phyloP scores from a whole-genome alignment of 2,797 vertebrate genomes.

The Mormyrus proboscirostris region DNA sequence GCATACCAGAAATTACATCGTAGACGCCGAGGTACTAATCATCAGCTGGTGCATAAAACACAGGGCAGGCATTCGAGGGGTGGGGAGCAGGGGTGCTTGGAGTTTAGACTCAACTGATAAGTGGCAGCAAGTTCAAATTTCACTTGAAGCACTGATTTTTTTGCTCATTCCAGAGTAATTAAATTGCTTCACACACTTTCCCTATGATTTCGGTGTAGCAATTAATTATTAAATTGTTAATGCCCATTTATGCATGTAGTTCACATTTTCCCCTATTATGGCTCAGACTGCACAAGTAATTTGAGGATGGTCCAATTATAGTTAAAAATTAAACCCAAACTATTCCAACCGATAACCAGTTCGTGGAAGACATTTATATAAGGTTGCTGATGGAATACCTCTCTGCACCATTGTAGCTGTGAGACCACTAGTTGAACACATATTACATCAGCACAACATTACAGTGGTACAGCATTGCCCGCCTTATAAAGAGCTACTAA shows the following conservation, averaged over 20 bases:
- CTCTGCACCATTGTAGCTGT: neutral
- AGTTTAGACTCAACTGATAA: slow-evolving; percentile 1
- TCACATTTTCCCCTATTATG: neutral
- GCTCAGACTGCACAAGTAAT: neutral
- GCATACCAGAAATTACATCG: neutral
- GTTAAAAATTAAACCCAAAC: neutral
- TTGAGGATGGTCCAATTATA: neutral
- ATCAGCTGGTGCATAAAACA: neutral
- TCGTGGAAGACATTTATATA: neutral
- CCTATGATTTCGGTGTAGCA: neutral
- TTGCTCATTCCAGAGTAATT: neutral
- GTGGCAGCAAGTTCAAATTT: neutral
- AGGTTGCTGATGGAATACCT: neutral
- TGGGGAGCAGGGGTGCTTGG: neutral
- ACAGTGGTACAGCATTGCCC: neutral
- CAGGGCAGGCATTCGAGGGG: neutral
- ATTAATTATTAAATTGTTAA: neutral
- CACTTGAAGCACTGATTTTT: neutral
- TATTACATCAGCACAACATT: neutral
- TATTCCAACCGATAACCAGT: neutral
- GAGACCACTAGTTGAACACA: neutral
- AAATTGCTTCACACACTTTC: neutral
- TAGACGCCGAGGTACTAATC: neutral
- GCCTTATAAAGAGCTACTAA: neutral
- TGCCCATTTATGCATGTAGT: neutral